Percentiles rank a stretch among this genome's conserved stretches.
Conservation (phyloP, 2,113 vertebrate species). For the Rhadina sibilatrix region DNA sequence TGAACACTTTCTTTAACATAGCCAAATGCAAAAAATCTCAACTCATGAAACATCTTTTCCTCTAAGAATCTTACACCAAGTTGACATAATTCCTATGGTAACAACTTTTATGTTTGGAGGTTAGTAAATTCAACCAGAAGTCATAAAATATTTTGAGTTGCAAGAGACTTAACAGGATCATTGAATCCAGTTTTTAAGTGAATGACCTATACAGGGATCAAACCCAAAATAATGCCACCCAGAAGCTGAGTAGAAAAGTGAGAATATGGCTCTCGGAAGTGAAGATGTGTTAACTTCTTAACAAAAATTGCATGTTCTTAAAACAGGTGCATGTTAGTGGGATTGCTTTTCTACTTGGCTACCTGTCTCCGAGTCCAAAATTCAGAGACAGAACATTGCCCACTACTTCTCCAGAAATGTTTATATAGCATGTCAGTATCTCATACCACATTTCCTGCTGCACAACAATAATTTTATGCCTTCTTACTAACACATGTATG, state of each 20-base stretch:
- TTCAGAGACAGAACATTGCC: background rate
- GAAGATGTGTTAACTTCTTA: background rate
- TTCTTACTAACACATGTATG: background rate
- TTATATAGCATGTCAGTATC: background rate
- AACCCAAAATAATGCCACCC: background rate
- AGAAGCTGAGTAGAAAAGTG: background rate
- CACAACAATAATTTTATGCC: background rate
- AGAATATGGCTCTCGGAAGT: background rate
- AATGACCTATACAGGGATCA: background rate
- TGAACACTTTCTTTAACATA: conserved; percentile 61
- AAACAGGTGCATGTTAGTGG: background rate
- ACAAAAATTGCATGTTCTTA: background rate
- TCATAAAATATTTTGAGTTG: background rate
- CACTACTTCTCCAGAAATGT: background rate
- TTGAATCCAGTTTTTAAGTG: background rate
- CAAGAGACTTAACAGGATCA: background rate
- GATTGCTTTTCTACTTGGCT: background rate
- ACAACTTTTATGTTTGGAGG: conserved; percentile 40
- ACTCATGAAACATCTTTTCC: conserved; percentile 16
- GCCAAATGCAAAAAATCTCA: background rate
- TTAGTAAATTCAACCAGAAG: background rate
- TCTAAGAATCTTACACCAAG: background rate
- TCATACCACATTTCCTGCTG: background rate
- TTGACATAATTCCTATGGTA: background rate
- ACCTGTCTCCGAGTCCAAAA: background rate